phyloP scores from a whole-genome alignment of 2,113 vertebrate species.

The Myiagra hebetior region DNA sequence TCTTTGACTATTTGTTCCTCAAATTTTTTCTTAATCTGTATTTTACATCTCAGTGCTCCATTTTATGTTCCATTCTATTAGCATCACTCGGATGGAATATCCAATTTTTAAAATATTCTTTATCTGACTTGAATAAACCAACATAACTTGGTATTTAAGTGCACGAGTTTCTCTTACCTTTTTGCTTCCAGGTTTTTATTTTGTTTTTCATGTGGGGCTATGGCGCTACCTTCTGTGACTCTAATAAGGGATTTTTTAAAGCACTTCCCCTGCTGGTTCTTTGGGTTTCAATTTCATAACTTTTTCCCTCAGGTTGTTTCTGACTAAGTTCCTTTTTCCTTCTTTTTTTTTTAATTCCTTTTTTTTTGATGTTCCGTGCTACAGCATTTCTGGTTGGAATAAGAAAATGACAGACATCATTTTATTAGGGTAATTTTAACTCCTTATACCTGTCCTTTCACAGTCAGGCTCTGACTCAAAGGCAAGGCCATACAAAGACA shows the following conservation, averaged over 20 bases:
- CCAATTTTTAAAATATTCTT: slow-evolving; percentile 50
- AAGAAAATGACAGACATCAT: background rate
- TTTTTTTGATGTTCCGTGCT: background rate
- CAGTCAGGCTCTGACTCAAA: background rate
- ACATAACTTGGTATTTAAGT: slow-evolving; percentile 1
- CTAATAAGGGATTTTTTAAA: slow-evolving; percentile 41
- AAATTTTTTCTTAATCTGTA: slow-evolving; percentile 49
- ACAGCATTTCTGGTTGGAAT: background rate
- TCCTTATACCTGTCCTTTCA: background rate
- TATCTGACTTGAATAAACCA: slow-evolving; percentile 30
- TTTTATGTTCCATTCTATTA: slow-evolving; percentile 54
- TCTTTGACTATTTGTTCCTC: slow-evolving; percentile 50
- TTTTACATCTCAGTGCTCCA: slow-evolving; percentile 42
- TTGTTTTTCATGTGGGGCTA: slow-evolving; percentile 38
- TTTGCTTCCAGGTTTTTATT: slow-evolving; percentile 58
- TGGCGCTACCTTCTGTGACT: slow-evolving; percentile 54
- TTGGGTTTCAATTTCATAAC: slow-evolving; percentile 56
- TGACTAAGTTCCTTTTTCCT: background rate
- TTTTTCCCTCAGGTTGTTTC: slow-evolving; percentile 20
- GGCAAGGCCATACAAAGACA: background rate
- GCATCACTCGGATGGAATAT: slow-evolving; percentile 32
- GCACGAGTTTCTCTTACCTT: background rate
- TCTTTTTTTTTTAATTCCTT: background rate
- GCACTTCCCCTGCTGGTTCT: slow-evolving; percentile 40
- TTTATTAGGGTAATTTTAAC: background rate